Base-by-base conservation (phyloP, 2,888 invertebrate species). In the Ochropleura leucogaster region DNA sequence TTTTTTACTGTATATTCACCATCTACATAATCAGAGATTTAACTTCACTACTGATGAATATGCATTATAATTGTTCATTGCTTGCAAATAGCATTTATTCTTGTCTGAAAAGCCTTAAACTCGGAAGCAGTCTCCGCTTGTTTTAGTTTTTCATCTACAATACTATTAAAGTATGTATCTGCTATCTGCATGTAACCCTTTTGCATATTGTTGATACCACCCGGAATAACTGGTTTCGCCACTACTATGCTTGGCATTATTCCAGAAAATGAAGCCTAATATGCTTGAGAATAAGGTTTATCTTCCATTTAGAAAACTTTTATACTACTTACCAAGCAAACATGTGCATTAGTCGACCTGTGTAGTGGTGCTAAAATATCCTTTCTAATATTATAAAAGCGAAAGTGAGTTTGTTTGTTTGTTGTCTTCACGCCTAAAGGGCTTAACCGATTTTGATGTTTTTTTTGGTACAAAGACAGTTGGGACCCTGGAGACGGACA, bases 141-240 rank as follows among this genome's bases (percentile, higher is more conserved):
- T 18, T 47, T 9, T 75, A 2, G 30, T 30, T 12, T 40, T 20
- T 3, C 18, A 57, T 46, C 9, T 7, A 20, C 55, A 20, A 18
- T 20, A 30, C 30, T 16, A n/a, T 9, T 4, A n/a, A 49, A 44
- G n/a, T 16, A 16, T 55, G 12, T 9, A 42, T 47, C 20, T 42
- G 12, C 9, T 10, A 20, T 14, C 42, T 7, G 16, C 20, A 80
- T n/a, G 30, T 14, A 60, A 57, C 40, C 12, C 16, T 30, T 10
- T 40, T 59, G 57, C 44, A 63, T 16, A 44, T 14, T 60, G 55
- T 30, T 53, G 51, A 64, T n/a, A 66, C 12, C 18, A 16, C 16
- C 30, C 20, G 16, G 42, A 57, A 59, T 68, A 59, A 14, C 44
- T 64, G 53, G 77, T 82, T 82, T 64, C 7, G 30, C 44, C 53